Evolutionary conservation across 1,140 invertebrate species (phyloP), one percentile per base, ranked within the genome.

Genomic region (Nomia melanderi): DNA sequence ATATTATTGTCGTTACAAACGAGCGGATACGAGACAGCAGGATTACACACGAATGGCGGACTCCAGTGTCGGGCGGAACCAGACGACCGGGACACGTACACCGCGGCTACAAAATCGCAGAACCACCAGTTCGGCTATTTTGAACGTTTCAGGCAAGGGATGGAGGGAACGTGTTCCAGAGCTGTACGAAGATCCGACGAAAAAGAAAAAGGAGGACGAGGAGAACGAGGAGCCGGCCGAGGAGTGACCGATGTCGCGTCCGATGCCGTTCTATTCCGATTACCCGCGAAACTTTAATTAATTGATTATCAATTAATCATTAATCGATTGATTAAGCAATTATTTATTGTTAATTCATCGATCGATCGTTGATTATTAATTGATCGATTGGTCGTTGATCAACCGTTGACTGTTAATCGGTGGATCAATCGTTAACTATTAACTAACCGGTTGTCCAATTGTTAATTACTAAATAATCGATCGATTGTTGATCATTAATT

Each of bases 71-170:
- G 44, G 64, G 67, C 69, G 67, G 63, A 83, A 85, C 65, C 82
- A 70, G 67, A 79, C 54, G 41, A 85, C 70, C 81, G 77, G 82
- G 88, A 87, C 77, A 87, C 59, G 81, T n/a, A 71, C 17, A 60
- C 44, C 3, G 72, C 56, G 56, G 59, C 56, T 83, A 74, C 57
- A 50, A 57, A 83, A 69, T 73, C 33, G 39, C 86, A 90, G 86
- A 84, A 70, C 77, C 79, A 77, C 77, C 72, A 83, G 82, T 77
- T 63, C 78, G 87, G 86, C 81, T 89, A 88, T 91, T 81, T 87
- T 89, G 81, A 91, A 92, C 87, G 85, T 92, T 92, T 92, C 92
- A 92, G 92, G 91, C 91, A 89, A 88, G 78, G 88, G 92, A 83
- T 92, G 92, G 92, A 91, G 92, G 84, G 85, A 90, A 83, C 90